phyloP scores from a whole-genome alignment of 2,888 invertebrate genomes.

The Orchesella flavescens region DNA sequence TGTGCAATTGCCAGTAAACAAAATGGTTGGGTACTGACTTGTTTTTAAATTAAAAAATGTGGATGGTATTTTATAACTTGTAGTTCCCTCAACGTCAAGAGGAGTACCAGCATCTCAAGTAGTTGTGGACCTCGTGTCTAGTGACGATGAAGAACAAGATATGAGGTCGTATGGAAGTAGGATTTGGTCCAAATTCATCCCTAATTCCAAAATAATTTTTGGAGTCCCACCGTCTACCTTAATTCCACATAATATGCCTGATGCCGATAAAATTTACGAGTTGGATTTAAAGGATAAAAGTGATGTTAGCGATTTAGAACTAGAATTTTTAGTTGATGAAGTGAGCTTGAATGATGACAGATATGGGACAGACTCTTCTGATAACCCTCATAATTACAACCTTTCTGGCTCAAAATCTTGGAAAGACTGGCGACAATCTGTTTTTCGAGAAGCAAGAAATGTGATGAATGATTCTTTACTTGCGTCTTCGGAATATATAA shows the following conservation, averaged over 20 bases:
- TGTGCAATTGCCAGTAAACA: too few species aligned
- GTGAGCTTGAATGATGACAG: conserved; percentile 57
- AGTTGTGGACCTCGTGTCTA: conserved; percentile 63
- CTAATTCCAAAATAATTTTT: conserved; percentile 53
- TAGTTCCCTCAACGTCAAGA: conserved; percentile 59
- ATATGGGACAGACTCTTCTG: neutral
- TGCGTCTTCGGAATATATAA: conserved; percentile 29
- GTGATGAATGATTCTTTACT: conserved; percentile 66
- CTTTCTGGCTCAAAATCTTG: conserved; percentile 47
- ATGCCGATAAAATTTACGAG: conserved; percentile 42
- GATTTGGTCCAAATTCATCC: conserved; percentile 66
- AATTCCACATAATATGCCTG: conserved; percentile 59
- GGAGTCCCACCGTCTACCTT: conserved; percentile 62
- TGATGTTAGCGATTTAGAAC: conserved; percentile 60
- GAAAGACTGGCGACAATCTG: conserved; percentile 66
- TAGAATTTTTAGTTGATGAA: conserved; percentile 63
- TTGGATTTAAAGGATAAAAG: conserved; percentile 51
- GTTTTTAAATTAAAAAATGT: neutral
- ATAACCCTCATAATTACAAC: neutral
- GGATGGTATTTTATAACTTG: neutral
- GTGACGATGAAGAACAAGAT: conserved; percentile 62
- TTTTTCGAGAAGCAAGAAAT: conserved; percentile 58
- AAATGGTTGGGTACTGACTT: too few species aligned
- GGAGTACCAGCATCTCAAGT: conserved; percentile 40
- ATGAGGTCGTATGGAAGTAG: conserved; percentile 24